Evolutionary conservation across 2,797 vertebrate genomes (phyloP).

Genomic region (Pangasius macronema): DNA sequence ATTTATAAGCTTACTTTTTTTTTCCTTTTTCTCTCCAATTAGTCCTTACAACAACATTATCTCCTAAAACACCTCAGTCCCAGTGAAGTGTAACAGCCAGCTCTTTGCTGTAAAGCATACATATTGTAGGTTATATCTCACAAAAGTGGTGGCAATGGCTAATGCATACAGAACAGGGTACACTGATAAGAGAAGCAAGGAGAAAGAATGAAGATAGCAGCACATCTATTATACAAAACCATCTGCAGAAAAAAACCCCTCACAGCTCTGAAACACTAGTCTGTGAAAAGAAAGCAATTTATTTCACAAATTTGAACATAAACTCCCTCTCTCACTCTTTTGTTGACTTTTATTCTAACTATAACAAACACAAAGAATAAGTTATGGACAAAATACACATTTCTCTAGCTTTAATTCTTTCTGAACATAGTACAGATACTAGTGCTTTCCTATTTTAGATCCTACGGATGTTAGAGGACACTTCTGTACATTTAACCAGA

Average conservation of each 20-base stretch:
- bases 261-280: conserved; percentile 18
- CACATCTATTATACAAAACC: conserved; percentile 37
- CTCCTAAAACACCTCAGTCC: conserved; percentile 1
- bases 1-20: conserved; percentile 18
- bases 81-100: neutral
- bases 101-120: conserved; percentile 6
- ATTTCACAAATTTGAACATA: conserved; percentile 8
- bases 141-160: conserved; percentile 27
- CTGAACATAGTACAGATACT: neutral
- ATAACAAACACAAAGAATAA: conserved; percentile 35
- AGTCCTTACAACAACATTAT: conserved; percentile 25
- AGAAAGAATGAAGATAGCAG: conserved; percentile 30
- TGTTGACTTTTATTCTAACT: neutral
- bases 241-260: neutral
- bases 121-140: conserved; percentile 27
- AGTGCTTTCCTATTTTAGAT: neutral
- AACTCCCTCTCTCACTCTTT: neutral
- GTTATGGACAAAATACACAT: conserved; percentile 34
- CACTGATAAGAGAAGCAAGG: conserved; percentile 28
- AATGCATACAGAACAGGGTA: conserved; percentile 39
- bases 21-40: conserved; percentile 11
- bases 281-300: conserved; percentile 17
- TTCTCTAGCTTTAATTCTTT: conserved; percentile 35
- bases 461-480: neutral
- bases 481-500: neutral